Conservation (phyloP, 2,888 invertebrate genomes). For the Tipula helvola region DNA sequence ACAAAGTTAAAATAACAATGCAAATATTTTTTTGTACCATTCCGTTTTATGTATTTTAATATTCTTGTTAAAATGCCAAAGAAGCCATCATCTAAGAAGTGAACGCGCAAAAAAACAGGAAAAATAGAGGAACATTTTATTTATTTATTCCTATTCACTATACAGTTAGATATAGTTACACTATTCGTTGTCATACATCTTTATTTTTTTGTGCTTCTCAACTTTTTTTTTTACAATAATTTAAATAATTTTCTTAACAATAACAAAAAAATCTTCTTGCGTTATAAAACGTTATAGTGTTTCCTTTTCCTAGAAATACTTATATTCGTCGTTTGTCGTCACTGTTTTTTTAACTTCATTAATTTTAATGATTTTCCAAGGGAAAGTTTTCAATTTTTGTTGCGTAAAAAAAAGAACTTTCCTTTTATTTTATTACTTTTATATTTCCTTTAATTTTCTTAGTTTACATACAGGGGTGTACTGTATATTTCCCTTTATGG, state of each 20-base stretch:
- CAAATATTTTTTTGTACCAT: neutral
- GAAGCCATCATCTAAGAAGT: neutral
- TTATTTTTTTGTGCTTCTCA: neutral
- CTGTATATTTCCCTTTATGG: neutral
- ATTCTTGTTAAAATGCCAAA: neutral
- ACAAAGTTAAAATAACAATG: neutral
- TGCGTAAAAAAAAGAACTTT: neutral
- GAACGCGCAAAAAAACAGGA: neutral
- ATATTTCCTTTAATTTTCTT: neutral
- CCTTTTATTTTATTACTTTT: neutral
- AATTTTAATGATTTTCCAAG: neutral
- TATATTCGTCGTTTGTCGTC: neutral
- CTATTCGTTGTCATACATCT: neutral
- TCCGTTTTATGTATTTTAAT: neutral
- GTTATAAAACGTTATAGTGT: neutral
- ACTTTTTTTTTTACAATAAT: neutral
- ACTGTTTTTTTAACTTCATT: neutral
- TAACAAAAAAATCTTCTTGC: neutral
- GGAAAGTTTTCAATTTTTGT: neutral
- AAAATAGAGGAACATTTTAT: neutral
- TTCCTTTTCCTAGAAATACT: neutral
- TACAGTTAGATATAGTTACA: neutral
- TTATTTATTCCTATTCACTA: neutral
- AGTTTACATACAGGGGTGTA: neutral
- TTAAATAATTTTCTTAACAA: neutral